Conservation (phyloP, 2,797 vertebrate species). For the Cyclopterus lumpus region DNA sequence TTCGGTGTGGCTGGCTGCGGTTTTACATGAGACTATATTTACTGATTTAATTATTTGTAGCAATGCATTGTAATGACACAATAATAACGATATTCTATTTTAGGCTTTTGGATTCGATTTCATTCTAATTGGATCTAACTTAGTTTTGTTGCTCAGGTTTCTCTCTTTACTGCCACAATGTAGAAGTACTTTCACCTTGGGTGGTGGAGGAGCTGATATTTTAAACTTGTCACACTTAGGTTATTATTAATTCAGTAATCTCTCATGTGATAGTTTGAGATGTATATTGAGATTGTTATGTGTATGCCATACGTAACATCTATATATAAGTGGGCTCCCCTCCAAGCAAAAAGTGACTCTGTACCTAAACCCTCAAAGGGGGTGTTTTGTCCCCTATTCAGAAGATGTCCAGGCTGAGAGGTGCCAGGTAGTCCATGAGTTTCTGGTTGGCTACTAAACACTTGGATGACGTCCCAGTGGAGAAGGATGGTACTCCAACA, state of each 20-base stretch:
- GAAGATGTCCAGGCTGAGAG: neutral
- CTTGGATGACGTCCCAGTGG: constrained; percentile 1
- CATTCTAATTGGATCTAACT: neutral
- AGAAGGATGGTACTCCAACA: constrained; percentile 1
- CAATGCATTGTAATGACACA: neutral
- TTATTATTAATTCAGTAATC: neutral
- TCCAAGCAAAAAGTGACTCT: constrained; percentile 28
- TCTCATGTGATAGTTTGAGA: constrained; percentile 15
- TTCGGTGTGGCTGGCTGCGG: neutral
- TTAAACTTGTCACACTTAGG: neutral
- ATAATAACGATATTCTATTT: neutral
- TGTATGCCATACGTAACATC: too few species aligned
- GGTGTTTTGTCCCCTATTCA: neutral
- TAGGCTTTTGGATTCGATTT: neutral
- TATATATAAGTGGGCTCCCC: constrained; percentile 55
- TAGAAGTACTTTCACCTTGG: too few species aligned
- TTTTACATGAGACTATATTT: neutral
- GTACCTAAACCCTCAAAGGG: constrained; percentile 21
- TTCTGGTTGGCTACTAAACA: neutral
- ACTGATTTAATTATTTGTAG: neutral
- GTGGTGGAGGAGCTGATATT: neutral
- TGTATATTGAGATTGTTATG: too few species aligned
- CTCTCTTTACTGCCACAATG: neutral
- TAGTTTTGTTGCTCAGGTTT: neutral
- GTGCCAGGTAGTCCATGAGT: neutral